Base-by-base conservation (phyloP, 2,797 vertebrate species). In the Rhinichthys osculus region DNA sequence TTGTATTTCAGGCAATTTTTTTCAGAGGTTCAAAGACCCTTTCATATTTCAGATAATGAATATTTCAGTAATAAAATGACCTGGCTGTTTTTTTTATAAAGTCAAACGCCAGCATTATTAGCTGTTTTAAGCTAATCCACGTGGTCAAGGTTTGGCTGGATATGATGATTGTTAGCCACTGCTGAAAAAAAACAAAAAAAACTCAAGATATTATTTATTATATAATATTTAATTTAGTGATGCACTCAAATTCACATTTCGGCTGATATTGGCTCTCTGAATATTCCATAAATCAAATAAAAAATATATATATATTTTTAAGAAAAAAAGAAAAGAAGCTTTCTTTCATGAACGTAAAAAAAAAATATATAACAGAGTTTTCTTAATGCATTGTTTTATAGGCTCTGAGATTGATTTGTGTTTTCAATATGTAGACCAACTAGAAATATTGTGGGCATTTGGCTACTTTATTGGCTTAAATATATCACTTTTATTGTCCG, bases 1-100 rank as follows among this genome's bases (percentile, higher is more conserved):
- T 93, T 94, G 93, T 92, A 92, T 93, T 93, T 81, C 88, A 90
- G 88, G 93, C 92, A 93, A 7, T 52, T 94, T 94, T 91, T 91
- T 73, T 73, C 38, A 33, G 71, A 89, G 92, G 92, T 93, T 95
- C 92, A 95, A 94, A 94, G 92, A 85, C 93, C 93, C 93, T 92
- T 85, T 52, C 64, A 92, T 91, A 95, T 92, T 93, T 94, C 92
- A 90, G 91, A 91, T 93, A 92, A 93, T 38, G 38, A 6, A 38
- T 38, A 38, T 38, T 38, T 38, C 91, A 93, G 91, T 74, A 57
- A 78, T 89, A 93, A 94, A 94, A 92, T 35, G 88, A 88, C 89
- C 89, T 92, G 87, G 73, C 90, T 88, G 85, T 71, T 52, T 50
- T 42, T 42, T 21, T 27, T 27, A 74, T 69, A 71, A 78, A 82